A percentile compares a stretch with the other conserved stretches of the same genome.
Evolutionary conservation across 2,797 vertebrate species (phyloP).

Genomic region (Sparus aurata): DNA sequence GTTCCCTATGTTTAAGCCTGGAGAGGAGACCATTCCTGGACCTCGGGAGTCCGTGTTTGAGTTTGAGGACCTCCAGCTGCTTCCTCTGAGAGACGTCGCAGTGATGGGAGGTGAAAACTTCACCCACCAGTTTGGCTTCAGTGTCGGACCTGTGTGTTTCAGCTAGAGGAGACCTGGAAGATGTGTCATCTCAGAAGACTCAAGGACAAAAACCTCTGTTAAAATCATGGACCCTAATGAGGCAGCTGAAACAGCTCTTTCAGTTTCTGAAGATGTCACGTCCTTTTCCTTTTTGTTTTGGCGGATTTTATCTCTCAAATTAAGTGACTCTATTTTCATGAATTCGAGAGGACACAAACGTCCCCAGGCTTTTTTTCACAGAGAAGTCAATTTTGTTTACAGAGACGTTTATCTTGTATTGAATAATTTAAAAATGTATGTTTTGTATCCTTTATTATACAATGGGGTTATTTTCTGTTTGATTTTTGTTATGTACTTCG

Average conservation of each 20-base stretch:
- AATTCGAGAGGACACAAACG: constrained; percentile 51
- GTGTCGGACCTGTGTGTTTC: constrained; percentile 91
- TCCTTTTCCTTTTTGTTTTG: constrained; percentile 30
- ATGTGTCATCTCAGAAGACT: constrained; percentile 11
- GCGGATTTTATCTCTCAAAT: constrained; percentile 46
- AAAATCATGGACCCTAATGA: constrained; percentile 42
- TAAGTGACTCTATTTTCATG: constrained; percentile 57
- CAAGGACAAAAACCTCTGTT: constrained; percentile 43
- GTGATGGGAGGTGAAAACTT: constrained; percentile 81
- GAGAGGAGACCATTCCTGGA: constrained; percentile 75
- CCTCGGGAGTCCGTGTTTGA: constrained; percentile 87
- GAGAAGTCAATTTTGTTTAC: constrained; percentile 83
- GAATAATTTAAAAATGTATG: constrained; percentile 82
- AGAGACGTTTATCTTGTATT: constrained; percentile 79
- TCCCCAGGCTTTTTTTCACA: constrained; percentile 29
- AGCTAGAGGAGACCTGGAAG: constrained; percentile 79
- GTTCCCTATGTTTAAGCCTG: constrained; percentile 72
- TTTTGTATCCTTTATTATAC: constrained; percentile 64
- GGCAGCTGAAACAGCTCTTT: constrained; percentile 42
- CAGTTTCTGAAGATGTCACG: constrained; percentile 20
- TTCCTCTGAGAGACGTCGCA: constrained; percentile 90
- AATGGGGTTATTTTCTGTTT: constrained; percentile 35
- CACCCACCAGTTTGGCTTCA: constrained; percentile 87
- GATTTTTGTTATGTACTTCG: constrained; percentile 47
- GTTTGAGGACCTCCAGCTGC: constrained; percentile 89